These are phyloP conservation scores for Euthynnus affinis DNA, from an alignment of 2,797 vertebrate genomes.

Conservation along the genomic window DNA sequence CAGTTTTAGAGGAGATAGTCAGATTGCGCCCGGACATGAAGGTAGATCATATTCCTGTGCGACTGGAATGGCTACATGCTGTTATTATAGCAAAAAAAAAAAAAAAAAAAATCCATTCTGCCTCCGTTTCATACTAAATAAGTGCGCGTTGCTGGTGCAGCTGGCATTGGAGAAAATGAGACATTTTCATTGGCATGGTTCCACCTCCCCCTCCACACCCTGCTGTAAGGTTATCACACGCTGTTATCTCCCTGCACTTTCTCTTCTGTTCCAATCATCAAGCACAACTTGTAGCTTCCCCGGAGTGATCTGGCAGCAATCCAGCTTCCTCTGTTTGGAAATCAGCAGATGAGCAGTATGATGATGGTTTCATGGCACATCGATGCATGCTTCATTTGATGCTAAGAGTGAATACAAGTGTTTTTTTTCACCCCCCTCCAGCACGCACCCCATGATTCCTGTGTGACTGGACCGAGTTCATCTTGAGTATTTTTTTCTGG, in stretches of 20 bases:
- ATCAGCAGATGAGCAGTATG: neutral
- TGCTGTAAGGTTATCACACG: neutral
- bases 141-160: neutral
- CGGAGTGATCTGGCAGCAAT: constrained; percentile 3
- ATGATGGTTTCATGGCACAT: neutral
- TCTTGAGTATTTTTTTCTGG: neutral
- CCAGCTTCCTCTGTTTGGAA: constrained; percentile 3
- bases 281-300: constrained; percentile 68
- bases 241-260: neutral
- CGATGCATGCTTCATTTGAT: too few relatives aligned
- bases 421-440: too few relatives aligned
- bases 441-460: neutral
- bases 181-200: neutral
- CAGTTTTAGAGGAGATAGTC: constrained; percentile 6
- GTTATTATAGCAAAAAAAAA: too few relatives aligned
- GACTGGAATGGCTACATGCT: neutral
- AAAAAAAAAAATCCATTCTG: neutral
- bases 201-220: constrained; percentile 11
- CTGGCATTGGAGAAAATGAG: neutral
- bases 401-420: neutral
- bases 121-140: neutral
- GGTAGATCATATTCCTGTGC: constrained; percentile 11
- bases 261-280: neutral
- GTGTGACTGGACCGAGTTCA: neutral
- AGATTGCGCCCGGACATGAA: constrained; percentile 2